Evolutionary conservation across 2,113 vertebrate species (phyloP), one percentile per base, ranked within the genome.

Genomic region (Pangasianodon hypophthalmus): DNA sequence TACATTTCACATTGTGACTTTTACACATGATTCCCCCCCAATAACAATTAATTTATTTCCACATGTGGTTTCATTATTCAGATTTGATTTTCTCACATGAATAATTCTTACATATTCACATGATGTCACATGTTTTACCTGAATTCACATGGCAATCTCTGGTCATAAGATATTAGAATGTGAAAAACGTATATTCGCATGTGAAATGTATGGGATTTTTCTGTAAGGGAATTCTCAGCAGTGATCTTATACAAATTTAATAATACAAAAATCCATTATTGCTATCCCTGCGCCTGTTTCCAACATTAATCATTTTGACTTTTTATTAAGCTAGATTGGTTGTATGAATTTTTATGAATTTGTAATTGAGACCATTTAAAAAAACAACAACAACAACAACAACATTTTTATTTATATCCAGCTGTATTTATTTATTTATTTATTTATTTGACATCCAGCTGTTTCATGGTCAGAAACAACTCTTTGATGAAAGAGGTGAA

Each of bases 381-480:
- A 18, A 13, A 48, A 48, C 6, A 8, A 41, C 21, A 16, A 9
- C 9, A 62, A 6, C 3, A 62, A 62, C 4, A 4, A 2, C 1
- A n/a, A 10, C 26, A n/a, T 19, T 60, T 60, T 41, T 84, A 60
- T 44, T 37, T 41, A 84, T 62, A 37, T 58, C 2, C 41, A 54
- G 41, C 9, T 83, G 26, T 18, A 37, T 37, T 37, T 37, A 37
- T 37, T 37, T 48, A 9, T 48, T 32, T 83, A 58, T 83, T 83
- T 71, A 37, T 71, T 71, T 71, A 71, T 37, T 71, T 79, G 41
- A 79, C 18, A 79, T 79, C 75, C 75, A 79, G 41, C 75, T 48
- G 75, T 44, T 19, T 79, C 19, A 10, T 79, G 37, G 18, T 46
- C 37, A 79, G 37, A 48, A 46, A 48, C 6, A 9, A 46, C 5